Conservation (phyloP, 2,113 vertebrate species). For the Bufo gargarizans region DNA sequence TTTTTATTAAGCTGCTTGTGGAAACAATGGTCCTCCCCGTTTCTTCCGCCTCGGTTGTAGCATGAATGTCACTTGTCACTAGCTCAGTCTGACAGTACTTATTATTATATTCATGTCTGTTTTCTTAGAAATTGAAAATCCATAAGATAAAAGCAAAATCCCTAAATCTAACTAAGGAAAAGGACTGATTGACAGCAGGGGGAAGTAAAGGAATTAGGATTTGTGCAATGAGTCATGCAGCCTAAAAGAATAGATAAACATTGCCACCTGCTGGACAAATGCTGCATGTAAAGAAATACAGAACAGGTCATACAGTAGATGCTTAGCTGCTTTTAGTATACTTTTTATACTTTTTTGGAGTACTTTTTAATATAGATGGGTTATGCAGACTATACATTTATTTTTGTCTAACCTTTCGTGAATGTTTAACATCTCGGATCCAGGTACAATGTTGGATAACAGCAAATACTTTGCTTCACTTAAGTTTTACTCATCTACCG, state of each 20-base stretch:
- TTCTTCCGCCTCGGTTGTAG: neutral
- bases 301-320: neutral
- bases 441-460: too few species aligned
- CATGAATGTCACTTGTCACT: neutral
- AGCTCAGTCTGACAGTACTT: neutral
- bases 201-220: neutral
- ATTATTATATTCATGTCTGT: neutral
- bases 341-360: neutral
- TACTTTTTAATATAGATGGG: neutral
- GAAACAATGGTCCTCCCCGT: neutral
- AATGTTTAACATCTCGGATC: too few species aligned
- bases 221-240: neutral
- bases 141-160: conserved; percentile 12
- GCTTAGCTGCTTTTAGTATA: neutral
- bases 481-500: too few species aligned
- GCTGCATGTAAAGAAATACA: neutral
- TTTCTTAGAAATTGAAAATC: conserved; percentile 28
- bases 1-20: neutral
- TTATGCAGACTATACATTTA: too few species aligned
- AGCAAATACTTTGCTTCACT: too few species aligned
- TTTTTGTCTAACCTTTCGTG: too few species aligned
- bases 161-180: conserved; percentile 23
- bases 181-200: conserved; percentile 10
- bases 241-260: neutral
- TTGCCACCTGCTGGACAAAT: neutral